Percentiles rank a stretch among this genome's conserved stretches.
Evolutionary conservation across 2,797 vertebrate genomes (phyloP).

Genomic region (Pantherophis vulpinus): DNA sequence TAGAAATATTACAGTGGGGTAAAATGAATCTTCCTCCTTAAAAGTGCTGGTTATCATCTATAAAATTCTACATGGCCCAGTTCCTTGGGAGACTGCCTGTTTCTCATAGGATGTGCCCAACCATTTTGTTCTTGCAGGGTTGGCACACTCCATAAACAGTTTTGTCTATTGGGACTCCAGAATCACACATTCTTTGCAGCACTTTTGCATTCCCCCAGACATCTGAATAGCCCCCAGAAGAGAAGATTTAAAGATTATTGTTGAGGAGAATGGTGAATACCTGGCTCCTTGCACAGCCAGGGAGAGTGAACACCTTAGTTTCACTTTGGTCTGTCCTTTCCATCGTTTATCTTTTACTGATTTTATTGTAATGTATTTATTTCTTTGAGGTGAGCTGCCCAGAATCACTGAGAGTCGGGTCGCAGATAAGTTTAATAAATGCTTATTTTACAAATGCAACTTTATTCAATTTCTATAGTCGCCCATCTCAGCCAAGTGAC

Average conservation of each 20-base stretch:
- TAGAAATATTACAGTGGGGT: not conserved
- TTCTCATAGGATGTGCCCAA: not conserved
- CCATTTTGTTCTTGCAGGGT: not conserved
- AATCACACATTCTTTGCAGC: not conserved
- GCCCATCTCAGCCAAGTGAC: not conserved
- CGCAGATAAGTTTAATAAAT: not conserved
- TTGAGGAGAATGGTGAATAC: not conserved
- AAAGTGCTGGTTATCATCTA: not conserved
- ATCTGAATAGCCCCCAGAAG: not conserved
- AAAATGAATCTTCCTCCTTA: not conserved
- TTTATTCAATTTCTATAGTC: not conserved
- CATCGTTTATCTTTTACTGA: not conserved
- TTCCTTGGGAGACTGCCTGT: not conserved
- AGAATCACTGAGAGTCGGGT: not conserved
- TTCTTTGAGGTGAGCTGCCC: not conserved
- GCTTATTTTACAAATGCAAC: not conserved
- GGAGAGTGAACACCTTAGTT: not conserved
- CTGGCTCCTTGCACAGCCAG: not conserved
- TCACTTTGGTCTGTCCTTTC: not conserved
- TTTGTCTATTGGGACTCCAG: not conserved
- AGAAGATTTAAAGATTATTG: not conserved
- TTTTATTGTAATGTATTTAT: not conserved
- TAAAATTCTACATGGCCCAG: not conserved
- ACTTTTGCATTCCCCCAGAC: not conserved
- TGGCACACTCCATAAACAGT: not conserved